These are phyloP conservation scores for Nannoperca obscura DNA, from an alignment of 2,797 vertebrate species.

Conservation along the genomic window DNA sequence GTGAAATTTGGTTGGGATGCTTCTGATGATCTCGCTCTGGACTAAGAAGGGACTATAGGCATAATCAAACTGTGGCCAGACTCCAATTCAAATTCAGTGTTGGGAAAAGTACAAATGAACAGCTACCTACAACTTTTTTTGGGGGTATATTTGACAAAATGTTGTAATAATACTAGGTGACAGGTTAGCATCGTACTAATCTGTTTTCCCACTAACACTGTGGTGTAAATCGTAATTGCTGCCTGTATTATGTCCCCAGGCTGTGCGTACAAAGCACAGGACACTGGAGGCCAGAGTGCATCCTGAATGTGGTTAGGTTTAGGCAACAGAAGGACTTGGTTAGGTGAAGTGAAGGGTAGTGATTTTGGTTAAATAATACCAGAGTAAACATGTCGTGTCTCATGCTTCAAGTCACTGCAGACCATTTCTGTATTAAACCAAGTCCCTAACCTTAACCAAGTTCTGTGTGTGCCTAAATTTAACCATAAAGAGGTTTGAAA, in stretches of 20 bases:
- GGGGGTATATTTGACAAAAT: neutral
- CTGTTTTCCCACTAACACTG: neutral
- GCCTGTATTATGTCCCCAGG: neutral
- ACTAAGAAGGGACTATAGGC: neutral
- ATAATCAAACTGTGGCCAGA: neutral
- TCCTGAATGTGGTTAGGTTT: too few species aligned
- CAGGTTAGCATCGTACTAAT: neutral
- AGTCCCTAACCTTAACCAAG: too few species aligned
- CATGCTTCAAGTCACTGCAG: too few species aligned
- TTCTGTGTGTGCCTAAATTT: too few species aligned
- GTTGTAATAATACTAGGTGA: neutral
- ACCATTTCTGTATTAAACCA: too few species aligned
- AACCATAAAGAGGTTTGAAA: neutral
- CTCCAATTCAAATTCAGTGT: neutral
- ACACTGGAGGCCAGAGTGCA: too few species aligned
- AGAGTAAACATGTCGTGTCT: too few species aligned
- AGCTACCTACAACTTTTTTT: neutral
- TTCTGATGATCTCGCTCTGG: neutral
- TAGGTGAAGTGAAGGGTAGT: too few species aligned
- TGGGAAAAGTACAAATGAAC: constrained; percentile 4
- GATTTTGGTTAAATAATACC: too few species aligned
- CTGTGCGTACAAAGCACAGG: too few species aligned
- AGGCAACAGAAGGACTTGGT: too few species aligned
- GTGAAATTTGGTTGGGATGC: neutral
- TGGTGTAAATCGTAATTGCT: neutral